phyloP scores from a whole-genome alignment of 2,888 invertebrate genomes.

The Mimachlamys varia region DNA sequence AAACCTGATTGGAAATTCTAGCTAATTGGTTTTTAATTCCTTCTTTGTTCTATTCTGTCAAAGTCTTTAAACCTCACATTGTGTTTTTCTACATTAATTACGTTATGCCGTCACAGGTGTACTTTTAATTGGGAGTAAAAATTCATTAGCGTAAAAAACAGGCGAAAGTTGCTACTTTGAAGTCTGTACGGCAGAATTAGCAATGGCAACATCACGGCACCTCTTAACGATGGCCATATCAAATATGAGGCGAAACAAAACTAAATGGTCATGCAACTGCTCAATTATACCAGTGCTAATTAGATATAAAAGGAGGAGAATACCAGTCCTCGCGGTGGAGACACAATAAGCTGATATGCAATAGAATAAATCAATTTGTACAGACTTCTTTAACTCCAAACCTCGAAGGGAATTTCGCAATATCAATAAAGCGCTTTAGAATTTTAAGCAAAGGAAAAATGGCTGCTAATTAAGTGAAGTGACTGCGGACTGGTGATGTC shows the following conservation, averaged over 20 bases:
- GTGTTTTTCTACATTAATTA: constrained; percentile 28
- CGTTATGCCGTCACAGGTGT: constrained; percentile 16
- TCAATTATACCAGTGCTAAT: constrained; percentile 44
- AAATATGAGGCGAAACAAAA: constrained; percentile 41
- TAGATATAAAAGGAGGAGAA: constrained; percentile 28
- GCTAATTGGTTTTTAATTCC: constrained; percentile 31
- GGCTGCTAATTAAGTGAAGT: neutral
- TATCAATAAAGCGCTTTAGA: constrained; percentile 5
- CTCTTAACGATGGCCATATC: constrained; percentile 29
- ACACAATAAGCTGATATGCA: constrained; percentile 21
- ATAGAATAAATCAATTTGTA: neutral
- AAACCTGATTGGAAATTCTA: constrained; percentile 36
- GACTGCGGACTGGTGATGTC: neutral
- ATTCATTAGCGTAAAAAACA: neutral
- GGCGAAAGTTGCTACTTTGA: neutral
- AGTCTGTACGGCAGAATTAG: constrained; percentile 1
- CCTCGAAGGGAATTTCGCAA: neutral
- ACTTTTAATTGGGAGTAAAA: constrained; percentile 34
- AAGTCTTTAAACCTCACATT: constrained; percentile 28
- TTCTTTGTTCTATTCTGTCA: constrained; percentile 36
- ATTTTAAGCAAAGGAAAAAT: constrained; percentile 2
- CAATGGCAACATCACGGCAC: neutral
- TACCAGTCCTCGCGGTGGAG: neutral
- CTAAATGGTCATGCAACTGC: constrained; percentile 41
- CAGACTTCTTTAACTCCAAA: constrained; percentile 12